Evolutionary conservation across 2,888 invertebrate species (phyloP).

Genomic region (Ashinkailepas kermadecensis): DNA sequence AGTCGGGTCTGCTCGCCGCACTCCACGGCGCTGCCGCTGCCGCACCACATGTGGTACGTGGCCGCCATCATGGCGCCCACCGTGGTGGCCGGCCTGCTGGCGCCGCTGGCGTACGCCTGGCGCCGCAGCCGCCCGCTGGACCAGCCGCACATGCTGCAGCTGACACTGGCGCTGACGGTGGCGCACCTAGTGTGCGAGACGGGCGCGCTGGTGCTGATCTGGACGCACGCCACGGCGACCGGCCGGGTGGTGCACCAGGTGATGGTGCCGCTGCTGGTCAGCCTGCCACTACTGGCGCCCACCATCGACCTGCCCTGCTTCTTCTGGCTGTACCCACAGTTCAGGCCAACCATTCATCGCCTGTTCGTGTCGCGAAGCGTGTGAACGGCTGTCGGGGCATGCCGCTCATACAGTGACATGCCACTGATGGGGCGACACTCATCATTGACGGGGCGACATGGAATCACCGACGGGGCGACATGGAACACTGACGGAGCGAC

Average conservation of each 20-base stretch:
- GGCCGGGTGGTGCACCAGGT: not conserved
- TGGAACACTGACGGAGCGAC: too few relatives aligned
- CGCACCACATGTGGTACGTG: constrained; percentile 17
- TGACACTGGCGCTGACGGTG: not conserved
- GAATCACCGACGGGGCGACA: too few relatives aligned
- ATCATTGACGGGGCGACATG: too few relatives aligned
- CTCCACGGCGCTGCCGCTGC: not conserved
- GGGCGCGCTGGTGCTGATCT: constrained; percentile 10
- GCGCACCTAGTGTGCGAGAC: not conserved
- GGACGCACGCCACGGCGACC: not conserved
- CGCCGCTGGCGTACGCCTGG: not conserved
- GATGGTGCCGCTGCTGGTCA: not conserved
- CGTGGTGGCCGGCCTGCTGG: not conserved
- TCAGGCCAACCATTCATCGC: not conserved
- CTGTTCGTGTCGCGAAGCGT: too few relatives aligned
- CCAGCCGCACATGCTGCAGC: not conserved
- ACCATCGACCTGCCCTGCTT: not conserved
- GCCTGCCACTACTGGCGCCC: not conserved
- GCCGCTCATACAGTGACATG: too few relatives aligned
- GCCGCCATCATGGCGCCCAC: not conserved
- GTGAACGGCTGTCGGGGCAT: too few relatives aligned
- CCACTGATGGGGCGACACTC: too few relatives aligned
- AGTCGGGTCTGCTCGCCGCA: not conserved
- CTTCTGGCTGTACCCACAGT: constrained; percentile 16
- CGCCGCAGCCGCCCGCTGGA: not conserved